Percentiles rank a stretch among this genome's conserved stretches.
Evolutionary conservation across 2,888 invertebrate species (phyloP).

Genomic region (Drosophila tripunctata): DNA sequence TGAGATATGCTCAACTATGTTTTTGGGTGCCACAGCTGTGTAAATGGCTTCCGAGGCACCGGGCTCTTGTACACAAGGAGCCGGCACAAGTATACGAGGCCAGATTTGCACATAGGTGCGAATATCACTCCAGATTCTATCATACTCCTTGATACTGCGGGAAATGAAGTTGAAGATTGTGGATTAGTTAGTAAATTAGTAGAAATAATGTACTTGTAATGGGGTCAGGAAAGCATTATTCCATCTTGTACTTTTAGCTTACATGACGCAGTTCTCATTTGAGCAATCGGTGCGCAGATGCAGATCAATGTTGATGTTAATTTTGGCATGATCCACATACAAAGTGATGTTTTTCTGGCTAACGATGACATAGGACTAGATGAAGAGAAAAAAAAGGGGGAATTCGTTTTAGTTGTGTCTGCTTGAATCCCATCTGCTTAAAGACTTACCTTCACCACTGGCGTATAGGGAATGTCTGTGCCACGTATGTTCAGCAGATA

Average conservation of each 20-base stretch:
- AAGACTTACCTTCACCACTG: conserved; percentile 88
- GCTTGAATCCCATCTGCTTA: not conserved
- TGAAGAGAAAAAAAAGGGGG: not conserved
- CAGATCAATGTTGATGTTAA: conserved; percentile 86
- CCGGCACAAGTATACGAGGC: conserved; percentile 88
- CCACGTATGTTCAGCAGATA: conserved; percentile 96
- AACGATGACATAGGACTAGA: conserved; percentile 89
- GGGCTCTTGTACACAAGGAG: conserved; percentile 88
- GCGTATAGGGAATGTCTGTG: conserved; percentile 91
- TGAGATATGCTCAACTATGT: conserved; percentile 88
- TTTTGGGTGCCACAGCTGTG: conserved; percentile 86
- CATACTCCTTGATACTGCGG: conserved; percentile 88
- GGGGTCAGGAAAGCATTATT: too few relatives aligned
- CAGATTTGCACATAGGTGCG: conserved; percentile 87
- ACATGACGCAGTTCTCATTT: conserved; percentile 88
- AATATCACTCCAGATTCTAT: conserved; percentile 89
- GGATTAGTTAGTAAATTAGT: not conserved
- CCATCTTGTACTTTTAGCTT: too few relatives aligned
- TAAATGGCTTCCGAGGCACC: conserved; percentile 90
- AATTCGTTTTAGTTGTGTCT: not conserved
- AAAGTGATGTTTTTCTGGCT: conserved; percentile 88
- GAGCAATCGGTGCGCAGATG: conserved; percentile 86
- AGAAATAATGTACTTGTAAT: too few relatives aligned
- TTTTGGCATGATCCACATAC: conserved; percentile 89
- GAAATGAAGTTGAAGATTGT: not conserved